A percentile compares a stretch with the other conserved stretches of the same genome.
Conservation (phyloP, 2,888 invertebrate species). For the Dicranocentrus wangi region DNA sequence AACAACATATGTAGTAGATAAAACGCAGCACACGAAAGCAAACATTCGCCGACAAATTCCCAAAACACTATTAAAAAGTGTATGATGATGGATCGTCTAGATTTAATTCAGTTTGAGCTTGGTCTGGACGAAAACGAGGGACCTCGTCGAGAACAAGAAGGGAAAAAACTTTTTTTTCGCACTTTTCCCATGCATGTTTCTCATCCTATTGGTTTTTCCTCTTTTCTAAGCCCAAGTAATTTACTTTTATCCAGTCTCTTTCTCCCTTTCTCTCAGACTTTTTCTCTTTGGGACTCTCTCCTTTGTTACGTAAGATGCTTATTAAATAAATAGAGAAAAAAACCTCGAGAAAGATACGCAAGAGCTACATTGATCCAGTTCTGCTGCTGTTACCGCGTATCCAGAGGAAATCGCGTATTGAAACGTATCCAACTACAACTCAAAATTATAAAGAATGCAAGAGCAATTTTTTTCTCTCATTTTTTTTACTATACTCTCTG, state of each 20-base stretch:
- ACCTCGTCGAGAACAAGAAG: no score
- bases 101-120: constrained; percentile 54
- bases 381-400: no score
- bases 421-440: neutral
- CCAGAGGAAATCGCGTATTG: no score
- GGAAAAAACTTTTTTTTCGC: constrained; percentile 8
- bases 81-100: constrained; percentile 52
- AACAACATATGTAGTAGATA: neutral
- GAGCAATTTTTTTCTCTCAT: neutral
- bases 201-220: neutral
- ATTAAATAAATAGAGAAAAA: constrained; percentile 19
- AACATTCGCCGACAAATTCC: constrained; percentile 24
- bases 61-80: constrained; percentile 51
- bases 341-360: no score
- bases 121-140: constrained; percentile 11
- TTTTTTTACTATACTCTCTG: neutral
- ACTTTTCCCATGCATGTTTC: constrained; percentile 16
- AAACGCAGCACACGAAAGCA: neutral
- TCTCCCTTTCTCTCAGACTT: neutral
- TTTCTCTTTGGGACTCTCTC: neutral
- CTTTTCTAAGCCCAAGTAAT: neutral
- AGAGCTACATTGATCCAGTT: no score
- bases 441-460: neutral
- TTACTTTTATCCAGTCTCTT: constrained; percentile 9
- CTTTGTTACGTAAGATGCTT: constrained; percentile 12